These are phyloP conservation scores for Ochlodes sylvanus DNA, from an alignment of 2,888 invertebrate species.

Conservation along the genomic window DNA sequence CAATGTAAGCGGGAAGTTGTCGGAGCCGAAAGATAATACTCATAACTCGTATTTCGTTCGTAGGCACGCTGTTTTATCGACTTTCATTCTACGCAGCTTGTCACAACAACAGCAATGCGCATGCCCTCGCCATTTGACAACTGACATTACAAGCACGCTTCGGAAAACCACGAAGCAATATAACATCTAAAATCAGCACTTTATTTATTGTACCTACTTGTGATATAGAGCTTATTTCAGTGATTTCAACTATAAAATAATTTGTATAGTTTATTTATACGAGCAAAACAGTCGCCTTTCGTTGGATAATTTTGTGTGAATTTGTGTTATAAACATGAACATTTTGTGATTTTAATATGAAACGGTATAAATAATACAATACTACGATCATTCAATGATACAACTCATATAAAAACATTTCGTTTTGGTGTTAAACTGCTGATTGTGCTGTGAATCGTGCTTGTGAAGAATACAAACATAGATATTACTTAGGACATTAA, in stretches of 20 bases:
- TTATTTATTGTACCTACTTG: constrained; percentile 16
- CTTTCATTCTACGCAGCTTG: constrained; percentile 58
- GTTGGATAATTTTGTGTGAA: constrained; percentile 52
- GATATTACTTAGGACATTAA: constrained; percentile 20
- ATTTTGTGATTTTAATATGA: constrained; percentile 35
- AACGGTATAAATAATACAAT: constrained; percentile 32
- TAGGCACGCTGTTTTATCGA: constrained; percentile 68
- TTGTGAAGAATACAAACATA: constrained; percentile 19
- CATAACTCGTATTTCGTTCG: constrained; percentile 41
- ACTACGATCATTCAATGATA: constrained; percentile 32
- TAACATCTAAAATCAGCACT: constrained; percentile 42
- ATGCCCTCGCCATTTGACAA: constrained; percentile 69
- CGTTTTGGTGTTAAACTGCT: constrained; percentile 34
- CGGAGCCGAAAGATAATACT: not conserved
- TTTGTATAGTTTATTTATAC: constrained; percentile 53
- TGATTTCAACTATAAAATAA: constrained; percentile 14
- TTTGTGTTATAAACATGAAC: constrained; percentile 38
- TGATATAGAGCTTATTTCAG: constrained; percentile 18
- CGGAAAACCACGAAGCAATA: constrained; percentile 60
- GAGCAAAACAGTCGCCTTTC: constrained; percentile 64
- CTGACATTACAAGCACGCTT: constrained; percentile 69
- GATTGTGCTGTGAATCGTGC: constrained; percentile 41
- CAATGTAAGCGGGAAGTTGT: not conserved
- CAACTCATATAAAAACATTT: constrained; percentile 39
- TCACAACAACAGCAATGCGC: constrained; percentile 66